phyloP scores from a whole-genome alignment of 2,888 invertebrate species.

The Crematogaster levior region DNA sequence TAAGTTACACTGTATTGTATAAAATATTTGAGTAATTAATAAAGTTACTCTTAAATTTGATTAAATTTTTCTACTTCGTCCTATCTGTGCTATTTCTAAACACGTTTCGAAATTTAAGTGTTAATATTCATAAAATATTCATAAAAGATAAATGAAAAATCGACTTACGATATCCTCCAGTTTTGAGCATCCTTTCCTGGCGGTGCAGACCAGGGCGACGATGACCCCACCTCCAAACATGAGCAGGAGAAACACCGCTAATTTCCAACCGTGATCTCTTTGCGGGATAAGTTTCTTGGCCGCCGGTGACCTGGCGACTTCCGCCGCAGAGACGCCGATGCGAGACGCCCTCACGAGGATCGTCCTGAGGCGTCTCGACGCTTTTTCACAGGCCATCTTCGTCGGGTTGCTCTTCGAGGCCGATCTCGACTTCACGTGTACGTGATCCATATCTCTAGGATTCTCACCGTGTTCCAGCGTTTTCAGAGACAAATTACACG shows the following conservation, averaged over 20 bases:
- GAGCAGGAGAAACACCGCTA: constrained; percentile 82
- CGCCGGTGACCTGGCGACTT: constrained; percentile 80
- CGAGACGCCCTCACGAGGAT: constrained; percentile 82
- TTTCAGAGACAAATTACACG: constrained; percentile 7
- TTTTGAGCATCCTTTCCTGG: constrained; percentile 82
- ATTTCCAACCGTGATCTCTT: constrained; percentile 83
- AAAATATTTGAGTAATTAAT: constrained; percentile 6
- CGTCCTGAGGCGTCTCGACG: constrained; percentile 80
- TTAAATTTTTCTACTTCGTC: background rate
- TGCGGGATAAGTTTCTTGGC: constrained; percentile 82
- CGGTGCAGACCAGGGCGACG: constrained; percentile 82
- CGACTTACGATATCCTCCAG: constrained; percentile 84
- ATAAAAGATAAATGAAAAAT: background rate
- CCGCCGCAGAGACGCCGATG: constrained; percentile 79
- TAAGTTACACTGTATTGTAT: background rate
- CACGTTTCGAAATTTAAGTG: background rate
- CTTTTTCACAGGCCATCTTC: constrained; percentile 84
- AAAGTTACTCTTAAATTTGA: background rate
- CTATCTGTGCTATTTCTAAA: background rate
- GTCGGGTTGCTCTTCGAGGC: constrained; percentile 78
- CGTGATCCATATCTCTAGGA: constrained; percentile 78
- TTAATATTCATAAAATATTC: too few species aligned
- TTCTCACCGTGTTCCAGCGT: constrained; percentile 18
- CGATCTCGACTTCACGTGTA: constrained; percentile 80
- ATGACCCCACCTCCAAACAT: constrained; percentile 83